Conservation (phyloP, 2,888 invertebrate species). For the Subacronicta megacephala region DNA sequence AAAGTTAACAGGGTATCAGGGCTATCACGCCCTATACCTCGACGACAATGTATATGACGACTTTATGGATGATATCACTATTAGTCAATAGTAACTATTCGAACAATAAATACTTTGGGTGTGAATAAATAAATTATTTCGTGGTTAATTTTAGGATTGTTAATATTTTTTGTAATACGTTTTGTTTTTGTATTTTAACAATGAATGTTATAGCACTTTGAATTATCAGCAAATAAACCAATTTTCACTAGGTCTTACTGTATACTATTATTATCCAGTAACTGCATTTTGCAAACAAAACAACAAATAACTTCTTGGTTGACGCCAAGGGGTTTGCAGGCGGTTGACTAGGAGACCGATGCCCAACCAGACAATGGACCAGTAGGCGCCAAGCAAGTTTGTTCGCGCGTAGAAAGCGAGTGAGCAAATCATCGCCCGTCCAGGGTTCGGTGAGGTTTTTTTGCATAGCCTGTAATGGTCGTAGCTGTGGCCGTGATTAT, state of each 20-base stretch:
- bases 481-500: no score
- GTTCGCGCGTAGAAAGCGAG: no score
- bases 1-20: constrained; percentile 48
- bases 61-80: constrained; percentile 32
- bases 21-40: constrained; percentile 61
- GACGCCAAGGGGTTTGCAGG: no score
- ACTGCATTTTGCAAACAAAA: no score
- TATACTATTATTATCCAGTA: no score
- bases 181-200: constrained; percentile 26
- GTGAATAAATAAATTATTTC: constrained; percentile 23
- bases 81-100: constrained; percentile 16
- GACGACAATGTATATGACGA: constrained; percentile 54
- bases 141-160: constrained; percentile 26
- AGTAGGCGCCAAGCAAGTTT: no score
- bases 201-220: constrained; percentile 18
- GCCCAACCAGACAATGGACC: no score
- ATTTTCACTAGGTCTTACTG: neutral
- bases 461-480: no score
- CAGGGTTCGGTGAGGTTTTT: no score
- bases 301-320: no score
- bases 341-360: no score
- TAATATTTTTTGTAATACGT: constrained; percentile 36
- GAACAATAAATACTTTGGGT: neutral
- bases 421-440: no score
- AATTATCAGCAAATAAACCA: constrained; percentile 20